Evolutionary conservation across 2,888 invertebrate genomes (phyloP), one percentile per base, ranked within the genome.

Genomic region (Oxytorus armatus): DNA sequence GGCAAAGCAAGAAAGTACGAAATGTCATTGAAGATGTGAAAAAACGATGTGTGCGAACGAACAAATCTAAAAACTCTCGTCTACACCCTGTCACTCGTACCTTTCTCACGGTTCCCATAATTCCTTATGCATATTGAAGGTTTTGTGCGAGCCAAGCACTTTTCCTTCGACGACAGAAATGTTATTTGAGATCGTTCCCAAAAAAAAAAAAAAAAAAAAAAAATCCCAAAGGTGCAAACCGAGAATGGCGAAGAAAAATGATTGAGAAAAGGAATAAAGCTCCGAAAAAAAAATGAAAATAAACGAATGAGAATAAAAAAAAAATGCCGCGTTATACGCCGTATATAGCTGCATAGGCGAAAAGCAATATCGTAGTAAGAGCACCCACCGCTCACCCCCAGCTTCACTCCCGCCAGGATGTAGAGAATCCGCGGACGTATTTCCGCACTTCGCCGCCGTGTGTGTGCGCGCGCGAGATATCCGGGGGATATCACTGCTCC

Each of bases 341-440:
- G 74, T 65, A 73, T 16, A 61, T 14, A 47, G 68, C 68, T 70
- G 72, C 79, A 73, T 77, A 80, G 76, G 68, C 76, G 79, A 66
- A 74, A 80, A 77, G 79, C 79, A 80, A 80, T 80, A 80, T 80
- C 79, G 61, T 65, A 63, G 53, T 65, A 65, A 74, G 53, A 63
- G 73, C 73, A 44, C 55, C 55, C n/a, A n/a, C n/a, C n/a, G n/a
- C n/a, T n/a, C n/a, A n/a, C n/a, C n/a, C n/a, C n/a, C n/a, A n/a
- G n/a, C 72, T 16, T 14, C 49, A 39, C 42, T 23, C 25, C 42
- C 18, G 44, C 21, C n/a, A n/a, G n/a, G 44, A 49, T 25, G 11
- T 36, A 23, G 53, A 42, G 44, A 44, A 74, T 74, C 65, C 73
- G n/a, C n/a, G 73, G 63, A 73, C 61, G 39, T 66, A 74, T 74